Evolutionary conservation across 2,113 vertebrate species (phyloP), one percentile per base, ranked within the genome.

Genomic region (Carettochelys insculpta): DNA sequence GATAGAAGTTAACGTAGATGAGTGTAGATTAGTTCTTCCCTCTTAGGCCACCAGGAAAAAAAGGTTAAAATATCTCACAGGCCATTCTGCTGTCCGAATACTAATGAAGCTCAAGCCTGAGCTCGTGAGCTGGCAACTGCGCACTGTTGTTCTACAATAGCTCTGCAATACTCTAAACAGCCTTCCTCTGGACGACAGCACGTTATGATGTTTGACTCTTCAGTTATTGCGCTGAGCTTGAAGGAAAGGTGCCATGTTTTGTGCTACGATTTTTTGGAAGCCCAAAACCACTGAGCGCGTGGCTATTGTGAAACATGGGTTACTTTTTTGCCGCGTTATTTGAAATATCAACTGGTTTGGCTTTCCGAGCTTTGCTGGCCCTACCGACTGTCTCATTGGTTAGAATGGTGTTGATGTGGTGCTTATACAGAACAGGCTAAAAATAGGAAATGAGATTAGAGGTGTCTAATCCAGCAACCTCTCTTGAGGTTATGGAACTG

Each of bases 401-500:
- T 7, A 2, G 17, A 16, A 27, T 24, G 29, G 19, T 41, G 73
- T 34, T 14, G 14, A 16, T 9, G 8, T 71, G 12, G 2, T 22
- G 41, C 78, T 90, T 24, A 0, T 20, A 25, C 52, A 1, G 3
- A 88, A 54, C 13, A n/a, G 80, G 56, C 89, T 97, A 94, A 95
- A 96, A 96, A 96, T 95, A 96, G 84, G 73, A 48, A 11, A 1
- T 73, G n/a, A 29, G 76, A 80, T 96, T 93, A 76, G 81, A 58
- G 20, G 65, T 71, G 90, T 87, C 65, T 96, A 61, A 94, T 90
- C 45, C 52, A 24, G 48, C 77, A 91, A 68, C 85, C 78, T 93
- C 81, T 89, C 61, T 61, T 83, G 78, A 77, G 78, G 50, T 84
- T 90, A 12, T 78, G 79, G 58, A 31, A 91, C 90, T 51, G 81